Conservation (phyloP, 92 coral and sea anemone genomes). For the Actinostola sp. region DNA sequence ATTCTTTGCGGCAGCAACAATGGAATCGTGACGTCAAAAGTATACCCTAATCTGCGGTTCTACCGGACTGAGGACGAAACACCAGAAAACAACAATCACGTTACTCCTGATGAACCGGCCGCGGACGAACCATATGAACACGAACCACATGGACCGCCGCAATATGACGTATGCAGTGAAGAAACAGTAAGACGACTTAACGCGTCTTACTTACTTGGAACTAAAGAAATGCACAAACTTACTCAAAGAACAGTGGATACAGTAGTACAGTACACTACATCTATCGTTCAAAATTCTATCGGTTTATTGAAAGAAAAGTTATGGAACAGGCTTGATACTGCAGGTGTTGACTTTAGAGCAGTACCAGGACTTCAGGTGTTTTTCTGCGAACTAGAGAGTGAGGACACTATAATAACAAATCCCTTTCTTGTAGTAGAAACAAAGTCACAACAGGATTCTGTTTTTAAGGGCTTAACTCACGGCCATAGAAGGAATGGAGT, state of each 20-base stretch:
- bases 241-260: slow-evolving; percentile 48
- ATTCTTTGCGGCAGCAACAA: no score
- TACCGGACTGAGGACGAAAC: background rate
- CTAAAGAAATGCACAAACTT: slow-evolving; percentile 32
- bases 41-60: no score
- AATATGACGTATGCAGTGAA: slow-evolving; percentile 11
- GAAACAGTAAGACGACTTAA: slow-evolving; percentile 29
- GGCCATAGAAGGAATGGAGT: slow-evolving; percentile 21
- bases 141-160: no score
- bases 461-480: slow-evolving; percentile 29
- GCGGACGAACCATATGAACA: no score
- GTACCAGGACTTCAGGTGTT: slow-evolving; percentile 35
- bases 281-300: slow-evolving; percentile 30
- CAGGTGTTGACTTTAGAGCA: slow-evolving; percentile 19
- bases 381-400: slow-evolving; percentile 11
- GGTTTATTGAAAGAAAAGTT: slow-evolving; percentile 15
- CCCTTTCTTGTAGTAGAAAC: slow-evolving; percentile 53
- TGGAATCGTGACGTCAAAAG: no score
- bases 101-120: no score
- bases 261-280: slow-evolving; percentile 25
- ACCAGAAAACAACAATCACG: no score
- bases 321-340: slow-evolving; percentile 15
- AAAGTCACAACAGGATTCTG: slow-evolving; percentile 30
- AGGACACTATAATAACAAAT: slow-evolving; percentile 35
- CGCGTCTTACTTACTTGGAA: slow-evolving; percentile 40